phyloP scores from a whole-genome alignment of 2,888 invertebrate genomes.

The Sialis fuliginosa region DNA sequence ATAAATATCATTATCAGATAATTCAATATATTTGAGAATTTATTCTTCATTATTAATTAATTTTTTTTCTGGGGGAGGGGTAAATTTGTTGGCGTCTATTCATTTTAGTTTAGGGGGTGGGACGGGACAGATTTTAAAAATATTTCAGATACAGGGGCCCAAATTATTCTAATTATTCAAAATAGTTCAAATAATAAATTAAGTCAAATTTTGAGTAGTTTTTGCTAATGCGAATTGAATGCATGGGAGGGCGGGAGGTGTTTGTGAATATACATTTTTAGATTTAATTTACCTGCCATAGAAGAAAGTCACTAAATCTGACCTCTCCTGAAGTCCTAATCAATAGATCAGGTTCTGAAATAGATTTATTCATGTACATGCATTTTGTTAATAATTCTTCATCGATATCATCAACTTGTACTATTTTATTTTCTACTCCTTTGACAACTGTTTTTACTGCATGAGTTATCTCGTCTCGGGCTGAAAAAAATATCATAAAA shows the following conservation, averaged over 20 bases:
- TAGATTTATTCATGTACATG: conserved; percentile 55
- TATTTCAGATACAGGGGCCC: too few species aligned
- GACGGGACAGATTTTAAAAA: too few species aligned
- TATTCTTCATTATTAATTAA: too few species aligned
- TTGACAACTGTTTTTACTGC: conserved; percentile 50
- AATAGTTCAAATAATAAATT: too few species aligned
- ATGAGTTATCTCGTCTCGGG: conserved; percentile 67
- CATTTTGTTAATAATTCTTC: conserved; percentile 59
- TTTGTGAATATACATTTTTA: background rate
- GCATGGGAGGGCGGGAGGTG: background rate
- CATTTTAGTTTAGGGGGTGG: too few species aligned
- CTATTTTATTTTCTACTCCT: conserved; percentile 45
- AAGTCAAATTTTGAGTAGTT: too few species aligned
- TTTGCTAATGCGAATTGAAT: too few species aligned
- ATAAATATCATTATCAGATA: too few species aligned
- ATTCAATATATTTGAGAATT: too few species aligned
- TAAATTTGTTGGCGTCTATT: conserved; percentile 11
- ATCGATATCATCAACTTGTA: conserved; percentile 53
- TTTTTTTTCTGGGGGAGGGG: conserved; percentile 1
- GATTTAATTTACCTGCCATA: conserved; percentile 72
- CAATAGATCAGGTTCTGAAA: conserved; percentile 64
- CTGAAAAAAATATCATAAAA: conserved; percentile 22
- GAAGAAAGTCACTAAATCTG: conserved; percentile 79
- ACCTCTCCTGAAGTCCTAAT: conserved; percentile 94
- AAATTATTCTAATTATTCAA: too few species aligned